Evolutionary conservation across 2,888 invertebrate genomes (phyloP), one percentile per base, ranked within the genome.

Genomic region (Lymantria dispar): DNA sequence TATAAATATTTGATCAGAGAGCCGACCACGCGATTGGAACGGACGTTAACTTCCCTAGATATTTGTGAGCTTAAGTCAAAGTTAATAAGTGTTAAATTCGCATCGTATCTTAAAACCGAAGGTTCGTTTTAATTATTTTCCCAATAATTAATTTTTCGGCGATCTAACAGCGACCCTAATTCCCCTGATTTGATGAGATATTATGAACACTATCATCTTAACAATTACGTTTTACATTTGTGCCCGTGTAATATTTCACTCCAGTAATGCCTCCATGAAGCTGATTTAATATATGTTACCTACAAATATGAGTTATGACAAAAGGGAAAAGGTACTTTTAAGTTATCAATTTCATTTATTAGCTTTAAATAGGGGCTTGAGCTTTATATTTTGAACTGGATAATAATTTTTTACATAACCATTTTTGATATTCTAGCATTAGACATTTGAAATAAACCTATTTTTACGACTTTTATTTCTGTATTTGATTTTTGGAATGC

Each of bases 11-110:
- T 3, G 22, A 66, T 56, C 46, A 47, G 50, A 47, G 62, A 64
- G 61, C 52, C 56, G 48, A 47, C 37, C 56, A 60, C 62, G 56
- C 68, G 68, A 73, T 68, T 58, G 70, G 67, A 69, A 65, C 62
- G 48, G 37, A 53, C 52, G 45, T 49, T 50, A 72, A 71, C 66
- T 72, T 67, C 52, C 51, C 41, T 56, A 48, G 62, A 54, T 56
- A 58, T 58, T 58, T 45, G 38, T 54, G 11, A 58, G 64, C 47
- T 67, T 58, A 65, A 65, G 59, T 67, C 52, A 30, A 12, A 45
- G 14, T 52, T 47, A 52, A 64, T 59, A 56, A 56, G 56, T 56
- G 45, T 52, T 58, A 45, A 61, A 61, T 68, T 65, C 60, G 60
- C 68, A 67, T 68, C 64, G 65, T 68, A 61, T 62, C 57, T 57